Base-by-base conservation (phyloP, 2,113 vertebrate species). In the Scomber scombrus region DNA sequence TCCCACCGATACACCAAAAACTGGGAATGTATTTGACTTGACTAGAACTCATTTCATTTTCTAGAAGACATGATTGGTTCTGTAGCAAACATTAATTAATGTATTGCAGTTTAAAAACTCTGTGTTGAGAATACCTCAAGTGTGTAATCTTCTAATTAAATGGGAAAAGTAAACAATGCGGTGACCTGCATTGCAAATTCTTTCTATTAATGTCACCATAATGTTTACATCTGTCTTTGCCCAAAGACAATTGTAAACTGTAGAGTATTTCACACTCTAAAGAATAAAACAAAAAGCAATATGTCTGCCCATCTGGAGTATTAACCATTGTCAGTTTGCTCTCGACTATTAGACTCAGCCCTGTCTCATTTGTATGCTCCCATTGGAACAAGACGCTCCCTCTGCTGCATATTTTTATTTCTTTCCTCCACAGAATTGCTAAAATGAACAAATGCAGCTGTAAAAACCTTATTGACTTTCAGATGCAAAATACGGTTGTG, bases 141-240 rank as follows among this genome's bases (percentile, higher is more conserved):
- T 93, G 89, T 92, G 88, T 91, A 89, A 92, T 91, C 88, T 63
- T 73, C 85, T 87, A 91, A 92, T 91, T 90, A 90, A 90, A 91
- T 67, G 65, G 78, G 78, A 56, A 89, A 84, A 82, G 69, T 81
- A 77, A 87, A 91, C 88, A 82, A 85, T 55, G 11, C 4, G 71
- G 55, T 83, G 89, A 90, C 89, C 85, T 81, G 88, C 82, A 90
- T 89, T 68, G 66, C 74, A 90, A 92, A 73, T 80, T 50, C 70
- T 54, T 3, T 10, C 40, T 51, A 52, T 69, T 64, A 67, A 78
- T 81, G 79, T 75, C 81, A 55, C 40, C 61, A 54, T 16, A 67
- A 74, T 88, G 73, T 82, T 85, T 61, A 82, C 85, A 85, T 79
- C 19, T 83, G 80, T 81, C 66, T 62, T 34, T 70, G 74, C 84